Conservation (phyloP, 2,888 invertebrate species). For the Idaea biselata region DNA sequence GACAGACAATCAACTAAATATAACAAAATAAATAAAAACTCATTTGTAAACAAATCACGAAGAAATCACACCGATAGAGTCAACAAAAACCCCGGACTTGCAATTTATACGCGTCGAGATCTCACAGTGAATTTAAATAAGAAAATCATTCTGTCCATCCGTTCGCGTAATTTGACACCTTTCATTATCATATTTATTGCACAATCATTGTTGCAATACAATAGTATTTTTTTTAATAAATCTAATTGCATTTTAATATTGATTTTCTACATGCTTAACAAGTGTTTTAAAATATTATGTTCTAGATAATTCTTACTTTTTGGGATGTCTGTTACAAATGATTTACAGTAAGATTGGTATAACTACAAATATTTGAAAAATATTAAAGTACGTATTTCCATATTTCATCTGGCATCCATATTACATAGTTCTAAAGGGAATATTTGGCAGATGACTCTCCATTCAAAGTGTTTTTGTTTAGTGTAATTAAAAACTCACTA, state of each 20-base stretch:
- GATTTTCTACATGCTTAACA: too few relatives aligned
- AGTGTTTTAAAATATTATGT: too few relatives aligned
- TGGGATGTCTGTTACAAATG: too few relatives aligned
- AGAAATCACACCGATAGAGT: neutral
- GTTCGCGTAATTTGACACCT: constrained; percentile 75
- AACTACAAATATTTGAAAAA: too few relatives aligned
- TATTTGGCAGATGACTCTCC: too few relatives aligned
- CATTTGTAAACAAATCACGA: neutral
- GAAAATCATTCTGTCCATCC: constrained; percentile 66
- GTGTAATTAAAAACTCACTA: too few relatives aligned
- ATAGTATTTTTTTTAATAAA: constrained; percentile 3
- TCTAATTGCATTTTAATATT: constrained; percentile 5
- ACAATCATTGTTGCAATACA: constrained; percentile 34
- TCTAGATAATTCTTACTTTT: too few relatives aligned
- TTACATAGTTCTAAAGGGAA: too few relatives aligned
- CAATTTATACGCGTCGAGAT: neutral
- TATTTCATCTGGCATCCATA: too few relatives aligned
- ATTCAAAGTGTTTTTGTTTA: too few relatives aligned
- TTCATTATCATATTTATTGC: constrained; percentile 79
- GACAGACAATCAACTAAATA: constrained; percentile 43
- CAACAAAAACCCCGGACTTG: neutral
- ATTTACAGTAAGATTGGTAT: too few relatives aligned
- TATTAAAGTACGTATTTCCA: too few relatives aligned
- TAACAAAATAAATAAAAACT: neutral
- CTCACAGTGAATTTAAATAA: constrained; percentile 38